Evolutionary conservation across 2,888 invertebrate species (phyloP).

Genomic region (Folsomia candida): DNA sequence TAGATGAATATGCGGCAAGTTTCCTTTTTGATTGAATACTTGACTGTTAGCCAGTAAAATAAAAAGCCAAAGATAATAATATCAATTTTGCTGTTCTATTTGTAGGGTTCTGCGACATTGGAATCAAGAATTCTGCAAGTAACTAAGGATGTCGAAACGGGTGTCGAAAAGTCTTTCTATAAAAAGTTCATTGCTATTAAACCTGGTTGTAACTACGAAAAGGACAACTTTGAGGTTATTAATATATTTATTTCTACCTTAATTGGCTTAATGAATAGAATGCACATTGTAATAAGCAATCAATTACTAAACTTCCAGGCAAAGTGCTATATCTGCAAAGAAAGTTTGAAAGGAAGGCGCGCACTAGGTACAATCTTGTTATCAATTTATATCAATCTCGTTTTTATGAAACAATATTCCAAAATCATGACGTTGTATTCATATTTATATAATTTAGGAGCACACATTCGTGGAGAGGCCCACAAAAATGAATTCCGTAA

Average conservation of each 20-base stretch:
- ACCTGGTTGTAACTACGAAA: conserved; percentile 31
- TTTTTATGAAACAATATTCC: too few relatives aligned
- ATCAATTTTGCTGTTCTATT: conserved; percentile 6
- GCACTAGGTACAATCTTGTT: too few relatives aligned
- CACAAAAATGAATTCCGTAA: conserved; percentile 33
- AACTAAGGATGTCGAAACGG: not conserved
- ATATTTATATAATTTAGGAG: too few relatives aligned
- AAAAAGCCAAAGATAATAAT: not conserved
- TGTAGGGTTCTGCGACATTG: not conserved
- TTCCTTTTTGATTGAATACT: not conserved
- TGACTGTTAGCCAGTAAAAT: too few relatives aligned
- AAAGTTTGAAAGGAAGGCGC: conserved; percentile 22
- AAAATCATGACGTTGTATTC: too few relatives aligned
- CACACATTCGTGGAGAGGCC: conserved; percentile 30
- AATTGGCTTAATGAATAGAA: not conserved
- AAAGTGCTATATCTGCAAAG: conserved; percentile 30
- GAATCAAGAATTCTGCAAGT: not conserved
- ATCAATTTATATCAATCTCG: too few relatives aligned
- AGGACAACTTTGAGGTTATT: conserved; percentile 31
- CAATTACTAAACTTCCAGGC: conserved; percentile 13
- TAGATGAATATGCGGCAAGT: conserved; percentile 36
- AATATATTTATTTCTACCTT: not conserved
- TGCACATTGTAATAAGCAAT: not conserved
- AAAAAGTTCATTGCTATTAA: conserved; percentile 20
- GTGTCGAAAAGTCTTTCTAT: conserved; percentile 8